A percentile compares a stretch with the other conserved stretches of the same genome.
Conservation (phyloP, 1,140 invertebrate species). For the Aricia agestis region DNA sequence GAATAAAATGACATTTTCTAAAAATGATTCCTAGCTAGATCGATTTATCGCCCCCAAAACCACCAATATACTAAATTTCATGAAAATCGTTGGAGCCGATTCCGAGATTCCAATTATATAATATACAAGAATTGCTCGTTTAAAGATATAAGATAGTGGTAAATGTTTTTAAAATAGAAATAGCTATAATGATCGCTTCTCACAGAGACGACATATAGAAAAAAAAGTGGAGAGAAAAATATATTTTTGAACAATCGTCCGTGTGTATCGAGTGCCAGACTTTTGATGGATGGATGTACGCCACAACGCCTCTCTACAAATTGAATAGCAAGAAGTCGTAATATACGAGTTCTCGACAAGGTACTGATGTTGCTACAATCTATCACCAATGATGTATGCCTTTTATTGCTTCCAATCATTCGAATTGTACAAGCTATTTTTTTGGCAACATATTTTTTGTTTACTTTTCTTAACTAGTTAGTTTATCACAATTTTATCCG, state of each 20-base stretch:
- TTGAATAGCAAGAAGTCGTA: conserved; percentile 36
- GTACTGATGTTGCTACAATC: conserved; percentile 20
- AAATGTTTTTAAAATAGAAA: too few relatives aligned
- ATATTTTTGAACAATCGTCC: conserved; percentile 1
- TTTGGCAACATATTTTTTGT: not conserved
- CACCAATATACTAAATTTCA: too few relatives aligned
- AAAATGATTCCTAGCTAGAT: too few relatives aligned
- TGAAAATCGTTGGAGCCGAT: too few relatives aligned
- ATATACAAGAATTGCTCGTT: too few relatives aligned
- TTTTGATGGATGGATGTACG: conserved; percentile 36
- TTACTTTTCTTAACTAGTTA: not conserved
- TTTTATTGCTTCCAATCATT: conserved; percentile 3
- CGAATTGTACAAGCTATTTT: not conserved
- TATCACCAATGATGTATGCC: conserved; percentile 20
- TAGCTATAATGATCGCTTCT: too few relatives aligned
- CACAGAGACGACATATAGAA: not conserved
- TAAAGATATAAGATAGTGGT: too few relatives aligned
- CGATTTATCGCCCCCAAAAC: too few relatives aligned
- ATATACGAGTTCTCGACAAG: conserved; percentile 32
- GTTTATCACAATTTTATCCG: not conserved
- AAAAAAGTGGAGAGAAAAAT: not conserved
- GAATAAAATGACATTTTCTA: too few relatives aligned
- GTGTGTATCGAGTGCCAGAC: conserved; percentile 30
- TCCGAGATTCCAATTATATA: too few relatives aligned
- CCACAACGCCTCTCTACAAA: conserved; percentile 30